Evolutionary conservation across 2,888 invertebrate species (phyloP), one percentile per base, ranked within the genome.

Genomic region (Podabrus alpinus): DNA sequence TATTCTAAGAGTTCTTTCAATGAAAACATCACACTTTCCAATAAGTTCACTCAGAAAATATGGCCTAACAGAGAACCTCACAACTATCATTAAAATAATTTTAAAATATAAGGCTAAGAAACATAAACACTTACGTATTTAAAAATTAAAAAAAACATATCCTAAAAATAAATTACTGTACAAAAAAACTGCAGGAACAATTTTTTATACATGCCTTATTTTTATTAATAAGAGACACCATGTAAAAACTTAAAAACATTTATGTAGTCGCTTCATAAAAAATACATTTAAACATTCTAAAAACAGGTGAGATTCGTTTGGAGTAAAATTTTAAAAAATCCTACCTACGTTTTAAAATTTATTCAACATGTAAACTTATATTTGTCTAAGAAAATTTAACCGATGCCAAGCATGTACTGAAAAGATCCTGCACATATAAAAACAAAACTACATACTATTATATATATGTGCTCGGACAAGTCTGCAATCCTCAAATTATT

Each of bases 151-250:
- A 45, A 45, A 45, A 45, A 45, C 45, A 60, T 25, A 64, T 70
- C 67, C 69, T 77, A 75, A 77, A 73, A 78, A 78, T 78, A 77
- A 78, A 75, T 78, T 75, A 78, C 78, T 78, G 75, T 78, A 78
- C 78, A 45, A 78, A 59, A 70, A 76, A 68, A 71, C 74, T 77
- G 77, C 69, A 78, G 71, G 71, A 71, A 73, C 45, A 45, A 45
- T 45, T 45, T 45, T 59, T 21, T 61, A 25, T 76, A 62, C 73
- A 73, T 71, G 71, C 74, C 66, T 69, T 62, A 70, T 17, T 15
- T 64, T 61, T 7, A 45, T 45, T n/a, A 45, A 62, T 19, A 62
- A 45, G n/a, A 45, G 45, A 45, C 45, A 45, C 45, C 45, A 45
- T 45, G 45, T 45, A 45, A 45, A 45, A n/a, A 2, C 45, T 45